Evolutionary conservation across 1,140 invertebrate species (phyloP), one percentile per base, ranked within the genome.

Genomic region (Mizuhopecten yessoensis): DNA sequence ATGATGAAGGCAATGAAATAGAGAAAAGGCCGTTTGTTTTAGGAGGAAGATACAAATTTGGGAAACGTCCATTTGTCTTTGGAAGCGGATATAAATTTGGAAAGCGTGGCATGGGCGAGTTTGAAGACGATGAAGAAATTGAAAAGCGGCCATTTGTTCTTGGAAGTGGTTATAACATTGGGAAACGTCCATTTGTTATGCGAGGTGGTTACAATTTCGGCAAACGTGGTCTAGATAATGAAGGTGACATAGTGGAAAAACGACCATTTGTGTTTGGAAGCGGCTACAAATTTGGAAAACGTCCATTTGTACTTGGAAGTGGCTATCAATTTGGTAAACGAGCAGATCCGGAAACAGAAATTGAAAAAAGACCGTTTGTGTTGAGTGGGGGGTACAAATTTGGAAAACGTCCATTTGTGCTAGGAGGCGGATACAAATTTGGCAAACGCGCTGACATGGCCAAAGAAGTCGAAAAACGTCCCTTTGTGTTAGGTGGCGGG

Each of bases 181-280:
- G 57, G 23, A 75, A 75, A 75, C 57, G 57, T 75, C 57, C 57
- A 29, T 75, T 75, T 75, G 57, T 75, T 75, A 75, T 75, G 57
- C 23, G n/a, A 0, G 57, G 57, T 75, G 57, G 57, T 29, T 75
- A 75, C 57, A 75, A n/a, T 29, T 75, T 75, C 11, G 57, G 57
- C n/a, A 75, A 75, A 75, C 23, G 57, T 9, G 57, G n/a, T 29
- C 0, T 29, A 7, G 17, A 75, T 49, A 15, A 13, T 13, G 45
- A 49, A 2, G 45, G 20, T 49, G 15, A 49, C 3, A 23, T 2
- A 49, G 20, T 49, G 11, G 45, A 5, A 49, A 49, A 49, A 49
- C 45, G 45, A 49, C 45, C 45, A 20, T n/a, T n/a, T n/a, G n/a
- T n/a, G n/a, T n/a, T n/a, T n/a, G n/a, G n/a, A 39, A 39, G 36